phyloP scores from a whole-genome alignment of 2,797 vertebrate species.

The Distichodus sexfasciatus region DNA sequence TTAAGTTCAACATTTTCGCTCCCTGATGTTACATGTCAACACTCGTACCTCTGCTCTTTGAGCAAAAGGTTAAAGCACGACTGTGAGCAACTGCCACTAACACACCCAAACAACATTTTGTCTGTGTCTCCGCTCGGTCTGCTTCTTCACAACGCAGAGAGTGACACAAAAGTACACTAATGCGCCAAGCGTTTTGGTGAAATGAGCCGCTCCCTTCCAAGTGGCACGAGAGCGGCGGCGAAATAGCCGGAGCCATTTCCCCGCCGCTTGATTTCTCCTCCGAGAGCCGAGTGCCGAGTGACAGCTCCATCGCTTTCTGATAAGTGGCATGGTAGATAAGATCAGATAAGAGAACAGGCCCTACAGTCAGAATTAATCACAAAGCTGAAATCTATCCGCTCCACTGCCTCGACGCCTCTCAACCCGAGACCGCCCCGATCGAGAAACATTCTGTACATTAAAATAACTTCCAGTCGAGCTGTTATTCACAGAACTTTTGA shows the following conservation, averaged over 20 bases:
- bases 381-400: constrained; percentile 13
- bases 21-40: background rate
- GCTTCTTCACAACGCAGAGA: background rate
- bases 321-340: constrained; percentile 21
- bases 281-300: background rate
- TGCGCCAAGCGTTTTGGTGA: background rate
- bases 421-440: background rate
- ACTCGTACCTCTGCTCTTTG: background rate
- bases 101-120: constrained; percentile 22
- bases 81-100: constrained; percentile 31
- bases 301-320: background rate
- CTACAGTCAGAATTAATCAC: constrained; percentile 30
- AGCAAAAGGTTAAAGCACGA: constrained; percentile 27
- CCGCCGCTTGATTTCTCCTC: constrained; percentile 10
- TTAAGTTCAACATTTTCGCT: background rate
- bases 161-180: constrained; percentile 16
- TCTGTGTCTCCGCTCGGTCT: constrained; percentile 1
- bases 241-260: constrained; percentile 7
- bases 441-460: background rate
- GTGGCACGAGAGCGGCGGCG: background rate
- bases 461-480: background rate
- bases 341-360: constrained; percentile 22
- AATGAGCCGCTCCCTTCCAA: constrained; percentile 8
- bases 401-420: background rate
- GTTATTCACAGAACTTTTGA: background rate